phyloP scores from a whole-genome alignment of 2,888 invertebrate species.

The Sipunculus nudus region DNA sequence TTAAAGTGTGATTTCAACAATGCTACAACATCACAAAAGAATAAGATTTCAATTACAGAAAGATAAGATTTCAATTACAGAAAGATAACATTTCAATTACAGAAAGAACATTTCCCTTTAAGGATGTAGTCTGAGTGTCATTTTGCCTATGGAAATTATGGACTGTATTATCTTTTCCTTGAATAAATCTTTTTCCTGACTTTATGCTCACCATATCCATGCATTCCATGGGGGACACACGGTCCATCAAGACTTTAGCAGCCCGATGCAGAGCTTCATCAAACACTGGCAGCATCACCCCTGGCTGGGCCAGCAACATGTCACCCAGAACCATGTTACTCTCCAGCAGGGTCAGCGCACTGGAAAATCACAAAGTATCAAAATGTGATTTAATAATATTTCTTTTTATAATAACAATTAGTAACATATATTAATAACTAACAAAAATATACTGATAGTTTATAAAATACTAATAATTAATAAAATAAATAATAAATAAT shows the following conservation, averaged over 20 bases:
- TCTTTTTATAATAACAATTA: not conserved
- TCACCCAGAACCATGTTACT: slow-evolving; percentile 72
- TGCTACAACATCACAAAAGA: no score
- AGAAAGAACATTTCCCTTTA: no score
- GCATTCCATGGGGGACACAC: not conserved
- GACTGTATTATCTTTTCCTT: no score
- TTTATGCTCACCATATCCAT: no score
- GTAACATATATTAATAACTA: not conserved
- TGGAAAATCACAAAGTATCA: slow-evolving; percentile 37
- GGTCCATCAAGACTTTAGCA: slow-evolving; percentile 71
- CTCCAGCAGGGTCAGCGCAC: slow-evolving; percentile 69
- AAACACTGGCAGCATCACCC: slow-evolving; percentile 73
- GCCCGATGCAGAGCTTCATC: slow-evolving; percentile 66
- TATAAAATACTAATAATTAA: not conserved
- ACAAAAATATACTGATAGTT: not conserved
- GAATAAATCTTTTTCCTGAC: no score
- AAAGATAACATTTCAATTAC: no score
- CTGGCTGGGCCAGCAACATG: slow-evolving; percentile 75
- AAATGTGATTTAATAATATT: not conserved
- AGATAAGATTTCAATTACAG: no score
- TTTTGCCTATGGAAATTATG: no score
- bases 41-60: no score
- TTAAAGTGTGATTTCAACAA: no score
- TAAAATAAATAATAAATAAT: not conserved
- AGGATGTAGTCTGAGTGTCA: no score